A percentile compares a stretch with the other conserved stretches of the same genome.
Conservation (phyloP, 2,797 vertebrate genomes). For the Myotis planiceps region DNA sequence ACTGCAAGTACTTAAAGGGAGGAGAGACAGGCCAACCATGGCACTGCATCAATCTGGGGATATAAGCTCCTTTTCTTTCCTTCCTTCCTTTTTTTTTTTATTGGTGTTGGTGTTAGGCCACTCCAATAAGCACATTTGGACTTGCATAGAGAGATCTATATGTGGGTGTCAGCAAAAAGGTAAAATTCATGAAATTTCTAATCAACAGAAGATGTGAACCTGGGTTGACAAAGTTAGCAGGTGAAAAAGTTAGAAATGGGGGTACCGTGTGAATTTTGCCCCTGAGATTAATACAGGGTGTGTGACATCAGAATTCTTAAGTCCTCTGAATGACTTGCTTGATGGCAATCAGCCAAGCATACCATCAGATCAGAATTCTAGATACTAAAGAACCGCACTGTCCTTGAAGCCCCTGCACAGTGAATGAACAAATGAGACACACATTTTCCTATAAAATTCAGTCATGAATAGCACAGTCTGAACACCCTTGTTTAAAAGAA, state of each 20-base stretch:
- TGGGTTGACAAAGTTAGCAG: neutral
- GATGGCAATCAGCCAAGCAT: constrained; percentile 46
- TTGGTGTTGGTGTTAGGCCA: neutral
- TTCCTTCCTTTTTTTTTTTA: neutral
- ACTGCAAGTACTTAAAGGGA: neutral
- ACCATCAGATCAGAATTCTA: constrained; percentile 33
- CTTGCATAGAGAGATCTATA: neutral
- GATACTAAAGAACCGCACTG: constrained; percentile 17
- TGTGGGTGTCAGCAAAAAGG: neutral
- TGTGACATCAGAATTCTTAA: constrained; percentile 45
- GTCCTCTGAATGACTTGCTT: constrained; percentile 13
- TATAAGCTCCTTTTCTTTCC: neutral
- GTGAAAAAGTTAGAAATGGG: neutral
- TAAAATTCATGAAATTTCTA: neutral
- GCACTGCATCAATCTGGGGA: neutral
- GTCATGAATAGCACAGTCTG: neutral
- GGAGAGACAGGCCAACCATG: neutral
- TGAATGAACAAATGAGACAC: neutral
- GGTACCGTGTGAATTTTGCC: neutral
- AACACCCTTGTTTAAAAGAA: neutral
- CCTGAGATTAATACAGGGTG: neutral
- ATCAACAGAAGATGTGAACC: neutral
- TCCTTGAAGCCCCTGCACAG: constrained; percentile 24
- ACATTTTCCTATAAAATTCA: constrained; percentile 17
- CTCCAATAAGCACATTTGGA: neutral